Evolutionary conservation across 2,888 invertebrate genomes (phyloP).

Genomic region (Podabrus alpinus): DNA sequence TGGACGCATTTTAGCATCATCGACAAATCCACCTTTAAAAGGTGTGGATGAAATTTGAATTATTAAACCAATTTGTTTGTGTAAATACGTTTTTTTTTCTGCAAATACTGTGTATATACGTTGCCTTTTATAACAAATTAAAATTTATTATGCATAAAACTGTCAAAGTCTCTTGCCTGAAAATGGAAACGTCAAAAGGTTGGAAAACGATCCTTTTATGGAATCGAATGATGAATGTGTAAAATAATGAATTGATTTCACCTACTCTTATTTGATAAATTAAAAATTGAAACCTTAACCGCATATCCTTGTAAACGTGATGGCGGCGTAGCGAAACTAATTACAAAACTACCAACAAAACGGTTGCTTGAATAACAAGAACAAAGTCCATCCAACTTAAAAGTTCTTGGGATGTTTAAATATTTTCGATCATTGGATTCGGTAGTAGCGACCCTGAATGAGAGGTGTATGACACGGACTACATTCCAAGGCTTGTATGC

Average conservation of each 20-base stretch:
- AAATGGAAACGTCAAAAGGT: background rate
- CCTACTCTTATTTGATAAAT: background rate
- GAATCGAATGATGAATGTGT: background rate
- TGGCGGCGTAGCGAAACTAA: background rate
- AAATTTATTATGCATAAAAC: background rate
- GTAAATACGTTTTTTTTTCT: background rate
- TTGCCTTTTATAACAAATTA: background rate
- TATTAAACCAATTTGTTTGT: background rate
- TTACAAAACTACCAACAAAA: background rate
- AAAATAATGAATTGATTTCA: background rate
- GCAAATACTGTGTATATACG: background rate
- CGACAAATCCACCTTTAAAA: too few relatives aligned
- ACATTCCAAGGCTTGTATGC: slow-evolving; percentile 35
- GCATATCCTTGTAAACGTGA: background rate
- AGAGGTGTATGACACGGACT: slow-evolving; percentile 33
- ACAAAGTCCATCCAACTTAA: background rate
- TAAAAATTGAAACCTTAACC: background rate
- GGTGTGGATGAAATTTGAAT: background rate
- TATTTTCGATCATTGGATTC: slow-evolving; percentile 20
- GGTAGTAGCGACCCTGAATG: slow-evolving; percentile 15
- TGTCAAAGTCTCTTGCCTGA: background rate
- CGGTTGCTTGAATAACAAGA: background rate
- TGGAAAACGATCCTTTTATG: background rate
- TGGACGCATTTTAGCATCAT: too few relatives aligned
- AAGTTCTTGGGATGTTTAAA: background rate